These are phyloP conservation scores for Drosophila nr. medialis DNA, from an alignment of 2,888 invertebrate species.

Conservation along the genomic window DNA sequence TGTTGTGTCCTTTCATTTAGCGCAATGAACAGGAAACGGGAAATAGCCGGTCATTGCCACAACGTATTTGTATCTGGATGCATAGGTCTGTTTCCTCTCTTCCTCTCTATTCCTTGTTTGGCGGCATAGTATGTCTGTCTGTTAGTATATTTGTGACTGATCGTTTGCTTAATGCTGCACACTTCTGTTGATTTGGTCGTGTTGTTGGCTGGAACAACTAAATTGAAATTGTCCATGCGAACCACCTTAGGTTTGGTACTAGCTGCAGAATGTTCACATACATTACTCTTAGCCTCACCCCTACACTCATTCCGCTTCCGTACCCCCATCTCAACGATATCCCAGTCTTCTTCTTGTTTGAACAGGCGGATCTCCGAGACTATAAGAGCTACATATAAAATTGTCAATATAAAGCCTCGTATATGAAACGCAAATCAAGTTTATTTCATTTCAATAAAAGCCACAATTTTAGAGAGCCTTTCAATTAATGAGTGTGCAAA, in stretches of 20 bases:
- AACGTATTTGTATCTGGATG: conserved; percentile 17
- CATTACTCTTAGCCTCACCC: not conserved
- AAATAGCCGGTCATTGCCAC: conserved; percentile 19
- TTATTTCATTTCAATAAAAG: not conserved
- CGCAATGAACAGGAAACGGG: conserved; percentile 57
- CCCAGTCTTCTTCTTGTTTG: not conserved
- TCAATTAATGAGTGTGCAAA: not conserved
- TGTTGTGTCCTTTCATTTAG: conserved; percentile 35
- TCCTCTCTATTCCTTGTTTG: not conserved
- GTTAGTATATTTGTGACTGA: conserved; percentile 1
- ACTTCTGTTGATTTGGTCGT: conserved; percentile 31
- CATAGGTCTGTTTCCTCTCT: conserved; percentile 7
- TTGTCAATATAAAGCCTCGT: not conserved
- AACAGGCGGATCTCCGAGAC: not conserved
- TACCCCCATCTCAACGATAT: not conserved
- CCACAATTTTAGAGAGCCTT: not conserved
- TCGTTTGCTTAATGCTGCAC: conserved; percentile 26
- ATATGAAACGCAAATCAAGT: not conserved
- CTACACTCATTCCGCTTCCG: not conserved
- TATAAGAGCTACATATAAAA: not conserved
- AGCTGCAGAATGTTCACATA: not conserved
- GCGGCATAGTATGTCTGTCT: not conserved
- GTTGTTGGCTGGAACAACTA: conserved; percentile 21
- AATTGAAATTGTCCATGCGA: conserved; percentile 44
- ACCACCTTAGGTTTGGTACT: conserved; percentile 3